These are phyloP conservation scores for Enteromius treurensis DNA, from an alignment of 2,797 vertebrate genomes.

Conservation along the genomic window DNA sequence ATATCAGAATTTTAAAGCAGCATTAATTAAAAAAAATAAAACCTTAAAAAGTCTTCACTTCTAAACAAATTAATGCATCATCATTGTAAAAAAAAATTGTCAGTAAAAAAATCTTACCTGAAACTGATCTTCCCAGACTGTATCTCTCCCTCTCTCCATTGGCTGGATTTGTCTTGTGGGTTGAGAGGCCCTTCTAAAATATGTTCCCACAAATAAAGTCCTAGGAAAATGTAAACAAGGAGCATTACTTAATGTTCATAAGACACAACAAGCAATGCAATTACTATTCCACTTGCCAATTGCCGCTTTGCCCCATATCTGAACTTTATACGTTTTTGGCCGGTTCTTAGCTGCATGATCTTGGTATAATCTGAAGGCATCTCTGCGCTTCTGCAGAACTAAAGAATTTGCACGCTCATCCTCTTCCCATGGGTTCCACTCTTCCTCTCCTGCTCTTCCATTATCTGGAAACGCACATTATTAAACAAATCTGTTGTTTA, in stretches of 20 bases:
- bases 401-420: constrained; percentile 85
- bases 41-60: neutral
- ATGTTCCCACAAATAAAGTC: constrained; percentile 97
- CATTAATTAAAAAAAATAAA: neutral
- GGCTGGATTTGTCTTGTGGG: constrained; percentile 85
- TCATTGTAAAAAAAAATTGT: neutral
- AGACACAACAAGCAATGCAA: neutral
- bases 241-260: neutral
- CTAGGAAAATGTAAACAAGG: constrained; percentile 70
- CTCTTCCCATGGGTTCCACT: constrained; percentile 96
- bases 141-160: constrained; percentile 92
- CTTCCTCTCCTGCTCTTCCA: constrained; percentile 71
- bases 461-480: constrained; percentile 61
- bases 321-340: constrained; percentile 82
- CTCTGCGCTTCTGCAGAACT: constrained; percentile 79
- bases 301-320: constrained; percentile 97
- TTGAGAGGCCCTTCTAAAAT: constrained; percentile 89
- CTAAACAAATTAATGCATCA: neutral
- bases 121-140: constrained; percentile 84
- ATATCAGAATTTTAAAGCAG: neutral
- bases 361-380: constrained; percentile 78
- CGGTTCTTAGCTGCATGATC: constrained; percentile 74
- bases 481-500: neutral
- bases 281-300: constrained; percentile 80
- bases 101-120: constrained; percentile 79